These are phyloP conservation scores for Galerucella nymphaeae DNA, from an alignment of 2,888 invertebrate species.

Conservation along the genomic window DNA sequence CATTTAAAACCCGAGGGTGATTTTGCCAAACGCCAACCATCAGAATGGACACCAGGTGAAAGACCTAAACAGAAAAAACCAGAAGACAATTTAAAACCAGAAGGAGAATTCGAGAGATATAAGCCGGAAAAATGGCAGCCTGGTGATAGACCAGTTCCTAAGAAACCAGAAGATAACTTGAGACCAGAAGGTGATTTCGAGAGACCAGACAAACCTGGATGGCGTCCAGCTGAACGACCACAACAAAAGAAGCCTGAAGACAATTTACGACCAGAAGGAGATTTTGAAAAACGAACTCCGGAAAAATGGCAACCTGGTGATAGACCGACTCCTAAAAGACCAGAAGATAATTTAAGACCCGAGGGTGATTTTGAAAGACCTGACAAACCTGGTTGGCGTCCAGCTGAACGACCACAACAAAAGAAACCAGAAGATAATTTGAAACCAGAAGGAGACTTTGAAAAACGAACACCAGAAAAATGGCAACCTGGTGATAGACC, in stretches of 20 bases:
- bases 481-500: conserved; percentile 65
- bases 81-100: conserved; percentile 72
- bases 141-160: conserved; percentile 65
- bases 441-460: conserved; percentile 65
- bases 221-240: conserved; percentile 62
- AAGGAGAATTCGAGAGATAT: conserved; percentile 70
- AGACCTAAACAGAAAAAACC: conserved; percentile 68
- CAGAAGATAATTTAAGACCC: conserved; percentile 64
- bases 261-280: conserved; percentile 64
- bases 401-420: conserved; percentile 60
- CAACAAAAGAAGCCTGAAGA: conserved; percentile 60
- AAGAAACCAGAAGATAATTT: conserved; percentile 63
- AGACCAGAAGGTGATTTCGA: conserved; percentile 69
- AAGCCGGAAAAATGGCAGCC: conserved; percentile 65
- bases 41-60: conserved; percentile 62
- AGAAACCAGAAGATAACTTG: conserved; percentile 66
- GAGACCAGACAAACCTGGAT: conserved; percentile 61
- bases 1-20: conserved; percentile 69
- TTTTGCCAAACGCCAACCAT: conserved; percentile 64
- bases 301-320: conserved; percentile 61
- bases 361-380: conserved; percentile 65
- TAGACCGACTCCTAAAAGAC: conserved; percentile 59
- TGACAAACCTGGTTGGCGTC: conserved; percentile 61
- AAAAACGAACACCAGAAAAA: conserved; percentile 63
- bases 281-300: conserved; percentile 64